phyloP scores from a whole-genome alignment of 2,888 invertebrate genomes.

The Netelia fuscicornis region DNA sequence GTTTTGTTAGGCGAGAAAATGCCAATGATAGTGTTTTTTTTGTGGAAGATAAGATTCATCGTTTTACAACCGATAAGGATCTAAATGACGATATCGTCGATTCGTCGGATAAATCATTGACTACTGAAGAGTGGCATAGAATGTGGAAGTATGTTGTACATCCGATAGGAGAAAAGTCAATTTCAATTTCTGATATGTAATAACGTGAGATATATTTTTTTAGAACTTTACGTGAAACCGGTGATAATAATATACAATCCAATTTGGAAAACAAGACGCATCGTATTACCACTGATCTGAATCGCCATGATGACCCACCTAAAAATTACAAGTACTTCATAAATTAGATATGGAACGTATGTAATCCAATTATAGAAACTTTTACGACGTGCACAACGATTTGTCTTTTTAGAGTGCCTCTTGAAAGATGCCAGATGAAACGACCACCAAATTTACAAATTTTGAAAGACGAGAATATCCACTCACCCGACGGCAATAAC shows the following conservation, averaged over 20 bases:
- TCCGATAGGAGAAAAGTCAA: not conserved
- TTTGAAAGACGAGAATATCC: conserved; percentile 32
- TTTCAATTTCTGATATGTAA: no score
- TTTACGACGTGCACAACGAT: not conserved
- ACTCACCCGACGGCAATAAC: not conserved
- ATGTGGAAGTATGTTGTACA: conserved; percentile 38
- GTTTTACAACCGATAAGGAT: not conserved
- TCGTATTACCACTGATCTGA: no score
- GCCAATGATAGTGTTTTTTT: conserved; percentile 24
- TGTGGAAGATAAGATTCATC: conserved; percentile 8
- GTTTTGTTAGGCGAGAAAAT: conserved; percentile 64
- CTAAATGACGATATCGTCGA: not conserved
- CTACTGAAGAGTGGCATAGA: conserved; percentile 20
- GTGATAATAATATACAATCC: no score
- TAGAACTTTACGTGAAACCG: no score
- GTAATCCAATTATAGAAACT: not conserved
- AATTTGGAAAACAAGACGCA: no score
- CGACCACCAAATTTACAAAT: conserved; percentile 75
- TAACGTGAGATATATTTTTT: no score
- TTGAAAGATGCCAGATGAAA: conserved; percentile 71
- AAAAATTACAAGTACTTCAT: not conserved
- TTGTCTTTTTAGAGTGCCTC: not conserved
- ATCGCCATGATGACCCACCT: no score
- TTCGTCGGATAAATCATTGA: not conserved
- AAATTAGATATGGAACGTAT: not conserved